A percentile compares a stretch with the other conserved stretches of the same genome.
Evolutionary conservation across 2,888 invertebrate species (phyloP).

Genomic region (Andrena minutula): DNA sequence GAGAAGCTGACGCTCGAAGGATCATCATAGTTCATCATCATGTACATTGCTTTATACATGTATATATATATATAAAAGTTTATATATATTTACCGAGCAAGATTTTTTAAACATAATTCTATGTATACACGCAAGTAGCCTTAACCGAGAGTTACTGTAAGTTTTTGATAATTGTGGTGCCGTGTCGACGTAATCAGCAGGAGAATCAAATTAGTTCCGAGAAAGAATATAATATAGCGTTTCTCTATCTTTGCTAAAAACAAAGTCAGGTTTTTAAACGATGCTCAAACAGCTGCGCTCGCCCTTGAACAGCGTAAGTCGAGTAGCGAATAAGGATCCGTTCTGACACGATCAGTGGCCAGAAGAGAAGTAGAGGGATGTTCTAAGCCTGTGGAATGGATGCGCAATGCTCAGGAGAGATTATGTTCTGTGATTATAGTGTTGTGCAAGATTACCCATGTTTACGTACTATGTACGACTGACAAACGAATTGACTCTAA

Average conservation of each 20-base stretch:
- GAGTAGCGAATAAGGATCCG: constrained; percentile 31
- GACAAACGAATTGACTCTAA: constrained; percentile 53
- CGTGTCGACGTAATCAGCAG: constrained; percentile 35
- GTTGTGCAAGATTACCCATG: constrained; percentile 45
- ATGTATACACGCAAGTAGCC: constrained; percentile 53
- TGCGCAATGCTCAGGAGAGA: constrained; percentile 54
- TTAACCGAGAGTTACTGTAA: constrained; percentile 58
- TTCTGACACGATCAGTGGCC: constrained; percentile 27
- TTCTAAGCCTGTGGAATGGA: constrained; percentile 54
- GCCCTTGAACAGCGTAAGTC: constrained; percentile 28
- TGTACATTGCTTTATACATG: constrained; percentile 41
- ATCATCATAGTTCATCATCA: constrained; percentile 36
- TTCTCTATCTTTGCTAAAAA: constrained; percentile 33
- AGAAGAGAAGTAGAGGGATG: constrained; percentile 33
- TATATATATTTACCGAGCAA: constrained; percentile 46
- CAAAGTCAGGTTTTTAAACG: constrained; percentile 49
- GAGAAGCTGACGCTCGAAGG: constrained; percentile 29
- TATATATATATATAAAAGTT: constrained; percentile 7
- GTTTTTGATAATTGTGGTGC: constrained; percentile 59
- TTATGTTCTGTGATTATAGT: constrained; percentile 67
- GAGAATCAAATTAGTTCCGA: constrained; percentile 59
- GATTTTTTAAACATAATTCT: constrained; percentile 59
- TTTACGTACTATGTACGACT: constrained; percentile 64
- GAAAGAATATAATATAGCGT: constrained; percentile 29
- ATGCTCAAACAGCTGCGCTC: constrained; percentile 63